phyloP scores from a whole-genome alignment of 2,888 invertebrate genomes.

The Caenorhabditis auriculariae region DNA sequence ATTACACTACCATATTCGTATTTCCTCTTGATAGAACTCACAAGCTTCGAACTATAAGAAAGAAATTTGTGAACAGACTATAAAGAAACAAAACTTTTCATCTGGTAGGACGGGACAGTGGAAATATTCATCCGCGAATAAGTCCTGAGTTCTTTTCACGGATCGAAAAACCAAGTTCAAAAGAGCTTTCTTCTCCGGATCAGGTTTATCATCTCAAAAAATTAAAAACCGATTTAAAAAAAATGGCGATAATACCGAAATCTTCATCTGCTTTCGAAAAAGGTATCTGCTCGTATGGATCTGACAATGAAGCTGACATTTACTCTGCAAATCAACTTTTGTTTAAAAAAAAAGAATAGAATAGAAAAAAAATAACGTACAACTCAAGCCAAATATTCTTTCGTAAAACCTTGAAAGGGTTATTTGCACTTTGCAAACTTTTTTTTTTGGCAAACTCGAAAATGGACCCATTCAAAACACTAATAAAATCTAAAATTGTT shows the following conservation, averaged over 20 bases:
- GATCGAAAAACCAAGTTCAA: constrained; percentile 83
- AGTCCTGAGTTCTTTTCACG: constrained; percentile 92
- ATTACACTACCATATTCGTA: constrained; percentile 85
- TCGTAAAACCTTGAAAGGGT: no score
- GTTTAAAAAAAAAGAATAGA: no score
- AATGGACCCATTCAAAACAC: no score
- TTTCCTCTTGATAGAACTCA: constrained; percentile 74
- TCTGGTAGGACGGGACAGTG: constrained; percentile 81
- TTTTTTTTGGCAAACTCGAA: no score
- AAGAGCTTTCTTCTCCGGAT: constrained; percentile 31
- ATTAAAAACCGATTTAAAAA: background rate
- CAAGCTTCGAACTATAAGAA: constrained; percentile 27
- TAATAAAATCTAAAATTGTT: no score
- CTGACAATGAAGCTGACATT: no score
- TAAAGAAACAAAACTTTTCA: constrained; percentile 63
- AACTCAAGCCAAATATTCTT: no score
- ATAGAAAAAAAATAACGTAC: no score
- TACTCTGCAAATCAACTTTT: no score
- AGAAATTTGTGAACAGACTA: background rate
- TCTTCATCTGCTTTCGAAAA: constrained; percentile 26
- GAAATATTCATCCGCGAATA: constrained; percentile 90
- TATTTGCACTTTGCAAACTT: no score
- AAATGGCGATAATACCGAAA: constrained; percentile 3
- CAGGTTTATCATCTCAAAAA: constrained; percentile 27
- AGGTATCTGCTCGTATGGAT: constrained; percentile 27